phyloP scores from a whole-genome alignment of 2,797 vertebrate species.

The Clarias fuscus region DNA sequence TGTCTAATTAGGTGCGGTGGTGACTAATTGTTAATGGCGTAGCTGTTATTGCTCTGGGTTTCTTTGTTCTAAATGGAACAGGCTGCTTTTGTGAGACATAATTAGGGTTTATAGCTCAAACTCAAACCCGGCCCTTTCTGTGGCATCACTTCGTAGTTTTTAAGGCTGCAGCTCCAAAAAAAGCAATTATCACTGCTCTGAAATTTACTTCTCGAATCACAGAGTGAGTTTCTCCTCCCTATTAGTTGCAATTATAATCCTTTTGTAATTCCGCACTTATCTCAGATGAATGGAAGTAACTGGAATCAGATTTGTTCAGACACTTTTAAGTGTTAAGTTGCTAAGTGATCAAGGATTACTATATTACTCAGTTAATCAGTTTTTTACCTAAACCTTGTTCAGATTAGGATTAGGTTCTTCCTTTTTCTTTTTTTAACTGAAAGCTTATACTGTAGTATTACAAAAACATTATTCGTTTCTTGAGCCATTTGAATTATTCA shows the following conservation, averaged over 20 bases:
- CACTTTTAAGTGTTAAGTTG: not conserved
- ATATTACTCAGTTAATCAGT: not conserved
- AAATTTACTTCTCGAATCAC: constrained; percentile 53
- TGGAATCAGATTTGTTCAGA: constrained; percentile 23
- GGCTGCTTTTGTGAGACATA: constrained; percentile 86
- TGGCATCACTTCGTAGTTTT: constrained; percentile 74
- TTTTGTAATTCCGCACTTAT: constrained; percentile 40
- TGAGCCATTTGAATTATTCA: constrained; percentile 29
- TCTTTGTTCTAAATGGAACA: constrained; percentile 84
- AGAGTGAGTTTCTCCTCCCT: constrained; percentile 31
- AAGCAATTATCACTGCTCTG: constrained; percentile 77
- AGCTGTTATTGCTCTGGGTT: constrained; percentile 85
- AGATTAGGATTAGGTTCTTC: not conserved
- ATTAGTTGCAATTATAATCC: constrained; percentile 27
- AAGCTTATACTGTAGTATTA: not conserved
- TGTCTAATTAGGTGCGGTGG: constrained; percentile 85
- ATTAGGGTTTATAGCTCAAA: constrained; percentile 91
- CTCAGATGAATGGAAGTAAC: constrained; percentile 25
- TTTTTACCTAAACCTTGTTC: not conserved
- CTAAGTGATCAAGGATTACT: not conserved
- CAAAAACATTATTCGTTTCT: not conserved
- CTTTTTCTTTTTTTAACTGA: not conserved
- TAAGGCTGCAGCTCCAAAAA: constrained; percentile 75
- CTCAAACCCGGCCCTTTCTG: constrained; percentile 78
- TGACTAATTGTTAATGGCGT: constrained; percentile 90